Base-by-base conservation (phyloP, 1,140 invertebrate species). In the Pomacea maculata region DNA sequence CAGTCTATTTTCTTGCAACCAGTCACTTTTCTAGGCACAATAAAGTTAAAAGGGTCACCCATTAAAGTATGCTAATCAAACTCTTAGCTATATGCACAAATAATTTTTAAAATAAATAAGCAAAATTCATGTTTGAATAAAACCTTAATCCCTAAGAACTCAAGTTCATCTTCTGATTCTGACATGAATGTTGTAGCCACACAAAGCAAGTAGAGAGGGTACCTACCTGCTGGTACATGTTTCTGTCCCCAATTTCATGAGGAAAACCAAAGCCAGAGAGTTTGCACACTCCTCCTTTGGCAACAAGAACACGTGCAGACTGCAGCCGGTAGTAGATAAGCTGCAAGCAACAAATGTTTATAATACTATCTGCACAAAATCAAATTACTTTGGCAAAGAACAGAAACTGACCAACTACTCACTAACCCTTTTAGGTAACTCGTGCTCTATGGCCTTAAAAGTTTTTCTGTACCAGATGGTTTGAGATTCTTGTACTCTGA, bases 221-320 rank as follows among this genome's bases (percentile, higher is more conserved):
- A 61, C 57, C 57, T 73, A 88, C 87, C 34, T 80, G 72, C 83
- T 88, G 86, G 80, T 87, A 87, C 29, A 83, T 45, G 73, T 88
- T 88, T 57, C 87, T 82, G 25, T 87, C 86, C 34, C 80, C 80
- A 6, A 88, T 84, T 68, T 88, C 85, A n/a, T 86, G 84, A 19
- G 85, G 82, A 68, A 88, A 88, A 1, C 86, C 86, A 83, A 88
- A 88, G 21, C 86, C 86, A 14, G 86, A 85, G 29, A 88, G 80
- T 79, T 87, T 86, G 81, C 86, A 86, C n/a, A 88, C 82, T n/a
- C 86, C 87, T 57, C 86, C 86, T 64, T 86, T 86, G 19, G 75
- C 82, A 15, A 87, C 85, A 25, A 88, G 80, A 29, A 88, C 81
- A 61, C 83, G 85, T 25, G 84, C 81, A 17, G 83, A 80, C n/a